Evolutionary conservation across 2,888 invertebrate genomes (phyloP).

Genomic region (Achlya flavicornis): DNA sequence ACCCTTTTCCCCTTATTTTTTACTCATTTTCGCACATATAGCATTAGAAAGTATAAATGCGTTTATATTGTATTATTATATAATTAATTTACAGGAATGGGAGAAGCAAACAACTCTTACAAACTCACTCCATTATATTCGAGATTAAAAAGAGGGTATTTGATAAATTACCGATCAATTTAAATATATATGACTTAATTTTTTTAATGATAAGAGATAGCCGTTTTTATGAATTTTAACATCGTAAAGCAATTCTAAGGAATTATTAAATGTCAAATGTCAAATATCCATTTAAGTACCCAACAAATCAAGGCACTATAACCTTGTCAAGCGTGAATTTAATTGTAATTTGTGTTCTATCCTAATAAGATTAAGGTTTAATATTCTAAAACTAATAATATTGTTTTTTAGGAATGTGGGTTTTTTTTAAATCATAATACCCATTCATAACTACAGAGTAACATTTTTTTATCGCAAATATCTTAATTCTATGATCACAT

Average conservation of each 20-base stretch:
- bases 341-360: neutral
- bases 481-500: neutral
- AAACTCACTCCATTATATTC: neutral
- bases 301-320: neutral
- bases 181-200: too few species aligned
- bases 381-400: neutral
- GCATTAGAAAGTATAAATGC: too few species aligned
- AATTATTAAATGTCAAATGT: too few species aligned
- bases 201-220: too few species aligned
- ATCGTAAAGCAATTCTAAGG: too few species aligned
- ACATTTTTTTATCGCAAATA: neutral
- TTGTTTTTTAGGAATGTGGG: neutral
- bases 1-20: too few species aligned
- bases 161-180: too few species aligned
- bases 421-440: neutral
- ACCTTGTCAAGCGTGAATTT: slow-evolving; percentile 5
- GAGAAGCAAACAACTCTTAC: neutral
- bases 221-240: too few species aligned
- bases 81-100: too few species aligned
- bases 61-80: too few species aligned
- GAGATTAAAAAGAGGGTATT: neutral
- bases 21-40: too few species aligned
- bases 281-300: neutral
- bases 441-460: neutral
- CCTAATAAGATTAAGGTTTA: neutral